These are phyloP conservation scores for fruit fly (Drosophila melanogaster) DNA, from an alignment of 1,140 invertebrate genomes.

Conservation along the genomic window Release_6_plus_ISO1_MT NT_037436.4:21848001-21848500, in stretches of 20 bases:
- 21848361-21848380: neutral
- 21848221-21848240: too few species aligned
- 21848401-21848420: constrained; percentile 15
- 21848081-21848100: neutral
- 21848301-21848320: too few species aligned
- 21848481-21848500: constrained; percentile 13
- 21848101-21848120: neutral
- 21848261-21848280: too few species aligned
- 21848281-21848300: too few species aligned
- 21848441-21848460: constrained; percentile 21
- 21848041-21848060: constrained; percentile 18
- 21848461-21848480: constrained; percentile 30
- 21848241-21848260: too few species aligned
- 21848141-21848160: too few species aligned
- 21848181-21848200: too few species aligned
- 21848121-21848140: neutral
- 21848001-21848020: constrained; percentile 24
- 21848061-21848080: constrained; percentile 34
- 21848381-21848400: neutral
- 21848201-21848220: too few species aligned
- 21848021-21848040: constrained; percentile 49
- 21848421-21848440: constrained; percentile 14
- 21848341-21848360: neutral
- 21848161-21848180: too few species aligned
- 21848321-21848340: neutral